phyloP scores from a whole-genome alignment of 2,888 invertebrate genomes.

The Carpatolechia fugitivella region DNA sequence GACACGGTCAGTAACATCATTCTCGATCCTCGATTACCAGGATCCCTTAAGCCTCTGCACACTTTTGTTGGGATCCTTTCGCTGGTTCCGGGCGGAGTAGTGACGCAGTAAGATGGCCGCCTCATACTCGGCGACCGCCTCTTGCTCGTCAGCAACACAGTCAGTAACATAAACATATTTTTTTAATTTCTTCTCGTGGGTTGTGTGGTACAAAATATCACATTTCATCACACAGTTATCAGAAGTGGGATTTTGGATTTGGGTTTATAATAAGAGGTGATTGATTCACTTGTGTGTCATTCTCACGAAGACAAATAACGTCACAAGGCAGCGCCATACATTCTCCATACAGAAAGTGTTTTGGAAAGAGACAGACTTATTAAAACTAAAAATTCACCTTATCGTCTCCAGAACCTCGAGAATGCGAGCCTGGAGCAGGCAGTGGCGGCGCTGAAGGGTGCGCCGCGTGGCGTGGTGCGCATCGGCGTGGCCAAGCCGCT shows the following conservation, averaged over 20 bases:
- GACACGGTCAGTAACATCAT: constrained; percentile 81
- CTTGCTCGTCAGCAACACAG: constrained; percentile 92
- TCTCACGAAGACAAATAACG: too few relatives aligned
- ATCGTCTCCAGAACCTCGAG: constrained; percentile 82
- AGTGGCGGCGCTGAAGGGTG: constrained; percentile 97
- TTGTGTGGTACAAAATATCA: too few relatives aligned
- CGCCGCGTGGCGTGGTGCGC: constrained; percentile 94
- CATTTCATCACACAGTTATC: too few relatives aligned
- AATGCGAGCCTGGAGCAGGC: constrained; percentile 98
- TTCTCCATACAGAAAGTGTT: too few relatives aligned
- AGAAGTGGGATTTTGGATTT: too few relatives aligned
- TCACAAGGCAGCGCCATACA: too few relatives aligned
- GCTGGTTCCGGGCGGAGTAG: constrained; percentile 98
- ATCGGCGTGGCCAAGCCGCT: constrained; percentile 97
- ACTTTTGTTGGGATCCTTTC: constrained; percentile 99
- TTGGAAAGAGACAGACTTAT: too few relatives aligned
- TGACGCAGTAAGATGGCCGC: constrained; percentile 97
- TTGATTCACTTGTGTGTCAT: neutral
- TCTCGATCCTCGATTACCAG: constrained; percentile 96
- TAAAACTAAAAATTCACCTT: too few relatives aligned
- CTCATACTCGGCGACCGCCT: constrained; percentile 98
- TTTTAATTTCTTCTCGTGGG: too few relatives aligned
- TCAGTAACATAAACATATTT: too few relatives aligned
- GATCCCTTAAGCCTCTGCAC: constrained; percentile 98
- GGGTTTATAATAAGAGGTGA: too few relatives aligned